Percentiles rank a stretch among this genome's conserved stretches.
Evolutionary conservation across 2,113 vertebrate genomes (phyloP).

Genomic region (Brienomyrus longianalis): DNA sequence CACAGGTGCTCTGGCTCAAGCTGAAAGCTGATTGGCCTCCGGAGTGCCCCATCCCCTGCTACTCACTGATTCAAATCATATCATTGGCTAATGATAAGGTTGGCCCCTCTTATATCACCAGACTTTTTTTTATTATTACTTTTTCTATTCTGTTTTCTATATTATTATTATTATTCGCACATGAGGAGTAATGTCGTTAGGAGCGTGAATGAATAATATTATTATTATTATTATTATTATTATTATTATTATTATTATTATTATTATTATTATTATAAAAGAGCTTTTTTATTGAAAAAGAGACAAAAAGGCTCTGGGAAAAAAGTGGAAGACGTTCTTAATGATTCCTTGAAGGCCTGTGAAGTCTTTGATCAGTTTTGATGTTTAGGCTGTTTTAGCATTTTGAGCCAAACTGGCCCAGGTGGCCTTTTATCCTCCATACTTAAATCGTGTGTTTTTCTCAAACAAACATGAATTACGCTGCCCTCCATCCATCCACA

Average conservation of each 20-base stretch:
- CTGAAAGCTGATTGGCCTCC: not conserved
- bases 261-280: not conserved
- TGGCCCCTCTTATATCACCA: too few species aligned
- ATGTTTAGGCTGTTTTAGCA: not conserved
- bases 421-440: conserved; percentile 43
- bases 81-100: not conserved
- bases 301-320: not conserved
- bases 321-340: not conserved
- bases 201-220: not conserved
- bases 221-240: not conserved
- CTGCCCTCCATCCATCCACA: conserved; percentile 97
- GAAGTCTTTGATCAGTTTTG: conserved; percentile 1
- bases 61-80: not conserved
- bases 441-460: conserved; percentile 53
- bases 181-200: not conserved
- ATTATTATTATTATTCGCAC: not conserved
- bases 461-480: conserved; percentile 67
- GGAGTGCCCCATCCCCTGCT: not conserved
- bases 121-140: too few species aligned
- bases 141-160: too few species aligned
- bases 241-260: too few species aligned
- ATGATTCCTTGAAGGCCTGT: not conserved
- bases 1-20: not conserved
- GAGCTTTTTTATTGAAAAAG: not conserved
- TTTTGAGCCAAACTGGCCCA: not conserved